Percentiles rank a stretch among this genome's conserved stretches.
Conservation (phyloP, 2,888 invertebrate genomes). For the Catocala nupta region DNA sequence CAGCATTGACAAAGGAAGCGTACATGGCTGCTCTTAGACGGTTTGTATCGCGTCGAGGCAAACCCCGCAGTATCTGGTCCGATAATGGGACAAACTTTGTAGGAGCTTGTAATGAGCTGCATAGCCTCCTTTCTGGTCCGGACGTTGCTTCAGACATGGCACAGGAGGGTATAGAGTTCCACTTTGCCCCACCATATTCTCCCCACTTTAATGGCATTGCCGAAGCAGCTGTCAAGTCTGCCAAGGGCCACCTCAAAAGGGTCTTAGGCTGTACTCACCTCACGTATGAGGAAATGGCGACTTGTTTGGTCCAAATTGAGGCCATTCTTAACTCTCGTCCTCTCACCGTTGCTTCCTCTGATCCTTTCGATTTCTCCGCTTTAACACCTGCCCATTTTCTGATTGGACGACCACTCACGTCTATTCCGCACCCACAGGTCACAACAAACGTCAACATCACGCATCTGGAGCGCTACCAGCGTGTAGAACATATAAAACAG, state of each 20-base stretch:
- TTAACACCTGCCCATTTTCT: conserved; percentile 15
- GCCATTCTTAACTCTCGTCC: conserved; percentile 15
- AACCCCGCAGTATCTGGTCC: background rate
- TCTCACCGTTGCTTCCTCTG: conserved; percentile 13
- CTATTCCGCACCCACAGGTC: conserved; percentile 3
- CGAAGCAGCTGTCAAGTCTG: background rate
- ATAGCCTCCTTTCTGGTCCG: background rate
- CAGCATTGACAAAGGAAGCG: background rate
- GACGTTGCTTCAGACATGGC: background rate
- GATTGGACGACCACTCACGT: no score
- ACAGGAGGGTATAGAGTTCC: conserved; percentile 1
- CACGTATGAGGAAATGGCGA: conserved; percentile 18
- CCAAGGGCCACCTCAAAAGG: conserved; percentile 6
- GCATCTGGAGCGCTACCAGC: conserved; percentile 13
- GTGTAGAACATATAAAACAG: conserved; percentile 14
- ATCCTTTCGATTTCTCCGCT: conserved; percentile 12
- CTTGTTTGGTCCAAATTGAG: conserved; percentile 20
- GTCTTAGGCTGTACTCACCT: conserved; percentile 2
- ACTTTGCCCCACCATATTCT: background rate
- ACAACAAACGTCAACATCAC: conserved; percentile 4
- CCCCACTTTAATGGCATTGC: no score
- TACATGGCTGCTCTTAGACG: background rate
- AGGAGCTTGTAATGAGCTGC: background rate
- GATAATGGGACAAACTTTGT: background rate
- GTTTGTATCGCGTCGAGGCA: background rate